Conservation (phyloP, 2,113 vertebrate species). For the Chionodraco myersi region DNA sequence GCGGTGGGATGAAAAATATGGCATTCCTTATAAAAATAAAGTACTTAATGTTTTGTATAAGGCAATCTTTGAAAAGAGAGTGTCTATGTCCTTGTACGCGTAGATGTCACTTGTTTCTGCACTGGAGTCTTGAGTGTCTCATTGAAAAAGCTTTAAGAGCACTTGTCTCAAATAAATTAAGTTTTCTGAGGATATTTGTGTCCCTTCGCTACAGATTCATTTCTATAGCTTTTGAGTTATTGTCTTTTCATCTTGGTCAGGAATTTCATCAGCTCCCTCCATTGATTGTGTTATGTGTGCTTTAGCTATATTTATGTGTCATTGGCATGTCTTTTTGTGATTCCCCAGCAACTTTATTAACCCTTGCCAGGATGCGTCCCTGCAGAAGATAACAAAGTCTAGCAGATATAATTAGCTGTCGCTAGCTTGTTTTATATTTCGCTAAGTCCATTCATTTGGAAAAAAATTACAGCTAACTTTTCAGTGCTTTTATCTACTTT, state of each 20-base stretch:
- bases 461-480: not conserved
- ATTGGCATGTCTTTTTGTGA: not conserved
- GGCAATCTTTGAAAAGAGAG: constrained; percentile 17
- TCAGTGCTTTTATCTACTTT: not conserved
- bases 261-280: not conserved
- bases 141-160: constrained; percentile 36
- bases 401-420: not conserved
- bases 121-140: constrained; percentile 33
- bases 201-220: constrained; percentile 3
- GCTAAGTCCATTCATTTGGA: not conserved
- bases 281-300: not conserved
- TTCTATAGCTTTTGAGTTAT: not conserved
- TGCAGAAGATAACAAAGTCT: too few species aligned
- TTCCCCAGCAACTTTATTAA: too few species aligned
- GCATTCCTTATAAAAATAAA: not conserved
- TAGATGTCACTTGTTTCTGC: constrained; percentile 13
- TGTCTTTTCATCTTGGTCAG: not conserved
- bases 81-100: constrained; percentile 19
- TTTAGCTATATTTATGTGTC: not conserved
- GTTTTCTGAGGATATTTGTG: constrained; percentile 22
- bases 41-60: constrained; percentile 35
- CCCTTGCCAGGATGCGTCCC: too few species aligned
- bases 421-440: not conserved
- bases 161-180: constrained; percentile 37
- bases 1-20: not conserved